Evolutionary conservation across 2,113 vertebrate genomes (phyloP).

Genomic region (Columba livia): DNA sequence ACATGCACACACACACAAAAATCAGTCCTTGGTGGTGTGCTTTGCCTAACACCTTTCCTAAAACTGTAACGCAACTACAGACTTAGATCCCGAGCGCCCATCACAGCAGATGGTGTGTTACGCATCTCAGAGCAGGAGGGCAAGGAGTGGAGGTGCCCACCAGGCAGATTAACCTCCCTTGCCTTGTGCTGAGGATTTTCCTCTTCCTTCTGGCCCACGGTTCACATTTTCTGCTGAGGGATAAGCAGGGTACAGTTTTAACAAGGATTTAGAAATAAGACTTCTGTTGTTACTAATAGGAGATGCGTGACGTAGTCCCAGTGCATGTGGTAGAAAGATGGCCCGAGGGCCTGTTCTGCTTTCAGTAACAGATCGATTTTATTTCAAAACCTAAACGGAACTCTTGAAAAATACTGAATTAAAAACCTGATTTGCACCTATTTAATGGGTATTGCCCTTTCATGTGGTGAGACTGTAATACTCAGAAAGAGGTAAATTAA

Average conservation of each 20-base stretch:
- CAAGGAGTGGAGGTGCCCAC: background rate
- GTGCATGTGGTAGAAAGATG: background rate
- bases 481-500: background rate
- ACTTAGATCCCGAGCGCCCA: background rate
- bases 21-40: background rate
- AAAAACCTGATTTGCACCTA: background rate
- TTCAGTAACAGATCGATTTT: background rate
- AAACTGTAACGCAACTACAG: background rate
- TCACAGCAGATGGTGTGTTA: background rate
- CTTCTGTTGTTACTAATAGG: background rate
- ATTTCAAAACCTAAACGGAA: background rate
- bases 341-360: background rate
- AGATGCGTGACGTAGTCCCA: background rate
- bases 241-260: background rate
- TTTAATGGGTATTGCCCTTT: background rate
- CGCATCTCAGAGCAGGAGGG: rapidly evolving
- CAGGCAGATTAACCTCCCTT: background rate
- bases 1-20: background rate
- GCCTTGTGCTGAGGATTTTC: background rate
- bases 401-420: background rate
- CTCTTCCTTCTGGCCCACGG: background rate
- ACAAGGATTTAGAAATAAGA: background rate
- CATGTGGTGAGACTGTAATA: background rate
- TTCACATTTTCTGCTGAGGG: background rate
- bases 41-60: background rate